Conservation (phyloP, 2,888 invertebrate species). For the Linnaemya vulpina region DNA sequence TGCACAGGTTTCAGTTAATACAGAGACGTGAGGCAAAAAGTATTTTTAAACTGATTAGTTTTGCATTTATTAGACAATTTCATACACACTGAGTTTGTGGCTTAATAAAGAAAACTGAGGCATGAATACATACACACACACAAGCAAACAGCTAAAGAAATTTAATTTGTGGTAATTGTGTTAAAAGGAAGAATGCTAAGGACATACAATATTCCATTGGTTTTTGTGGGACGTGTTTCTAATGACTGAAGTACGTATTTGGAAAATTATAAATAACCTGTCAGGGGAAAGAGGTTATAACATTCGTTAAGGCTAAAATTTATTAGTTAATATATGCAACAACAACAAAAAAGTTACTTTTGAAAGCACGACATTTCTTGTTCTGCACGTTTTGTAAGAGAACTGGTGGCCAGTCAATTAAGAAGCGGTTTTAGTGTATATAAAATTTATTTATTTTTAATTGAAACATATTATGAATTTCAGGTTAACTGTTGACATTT, state of each 20-base stretch:
- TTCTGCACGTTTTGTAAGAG: neutral
- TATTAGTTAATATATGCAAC: neutral
- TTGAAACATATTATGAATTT: too few species aligned
- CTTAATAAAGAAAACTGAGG: conserved; percentile 7
- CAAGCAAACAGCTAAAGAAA: neutral
- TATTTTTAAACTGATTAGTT: conserved; percentile 62
- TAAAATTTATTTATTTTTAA: neutral
- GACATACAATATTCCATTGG: neutral
- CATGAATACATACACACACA: too few species aligned
- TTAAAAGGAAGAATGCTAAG: conserved; percentile 8
- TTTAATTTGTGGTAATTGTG: conserved; percentile 42
- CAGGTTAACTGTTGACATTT: too few species aligned
- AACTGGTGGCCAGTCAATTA: neutral
- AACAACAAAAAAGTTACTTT: neutral
- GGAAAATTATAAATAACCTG: neutral
- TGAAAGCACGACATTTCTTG: neutral
- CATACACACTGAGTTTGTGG: conserved; percentile 10
- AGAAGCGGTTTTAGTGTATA: neutral
- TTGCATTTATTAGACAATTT: conserved; percentile 58
- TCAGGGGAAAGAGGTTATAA: neutral
- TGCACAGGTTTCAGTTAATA: conserved; percentile 19
- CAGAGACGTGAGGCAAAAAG: conserved; percentile 27
- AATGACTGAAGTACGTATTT: neutral
- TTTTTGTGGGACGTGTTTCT: neutral
- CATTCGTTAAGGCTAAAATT: neutral